Conservation (phyloP, 2,797 vertebrate species). For the Falco rusticolus region DNA sequence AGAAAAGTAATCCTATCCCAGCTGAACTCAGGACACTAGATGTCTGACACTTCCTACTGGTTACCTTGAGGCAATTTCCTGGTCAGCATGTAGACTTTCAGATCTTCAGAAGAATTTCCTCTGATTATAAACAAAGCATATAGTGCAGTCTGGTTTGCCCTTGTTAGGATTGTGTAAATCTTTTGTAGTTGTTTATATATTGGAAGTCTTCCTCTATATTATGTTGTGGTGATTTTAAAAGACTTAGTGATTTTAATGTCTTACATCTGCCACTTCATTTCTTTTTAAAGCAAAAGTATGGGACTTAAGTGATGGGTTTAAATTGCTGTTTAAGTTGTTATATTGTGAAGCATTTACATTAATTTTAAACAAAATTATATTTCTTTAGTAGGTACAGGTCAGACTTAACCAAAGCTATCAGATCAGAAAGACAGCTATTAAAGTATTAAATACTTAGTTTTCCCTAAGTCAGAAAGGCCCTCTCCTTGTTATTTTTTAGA, state of each 20-base stretch:
- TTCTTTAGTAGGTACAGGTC: neutral
- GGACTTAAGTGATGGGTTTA: neutral
- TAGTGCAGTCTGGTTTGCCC: neutral
- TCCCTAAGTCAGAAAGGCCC: neutral
- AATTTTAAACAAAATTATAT: neutral
- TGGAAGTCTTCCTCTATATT: neutral
- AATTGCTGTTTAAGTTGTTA: neutral
- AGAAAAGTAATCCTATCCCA: too few relatives aligned
- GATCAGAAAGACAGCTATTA: neutral
- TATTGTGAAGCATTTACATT: neutral
- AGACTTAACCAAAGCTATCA: neutral
- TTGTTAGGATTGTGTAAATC: neutral
- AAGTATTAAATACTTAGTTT: neutral
- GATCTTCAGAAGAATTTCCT: neutral
- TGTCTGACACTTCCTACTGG: neutral
- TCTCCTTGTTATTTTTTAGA: neutral
- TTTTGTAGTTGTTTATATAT: neutral
- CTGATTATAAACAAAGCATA: neutral
- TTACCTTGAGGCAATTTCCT: neutral
- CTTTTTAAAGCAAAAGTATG: neutral
- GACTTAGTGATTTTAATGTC: neutral
- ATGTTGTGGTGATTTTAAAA: neutral
- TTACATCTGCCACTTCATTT: neutral
- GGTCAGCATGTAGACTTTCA: neutral
- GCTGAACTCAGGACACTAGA: neutral